phyloP scores from a whole-genome alignment of 2,113 vertebrate species.

The Papio anubis region DNA sequence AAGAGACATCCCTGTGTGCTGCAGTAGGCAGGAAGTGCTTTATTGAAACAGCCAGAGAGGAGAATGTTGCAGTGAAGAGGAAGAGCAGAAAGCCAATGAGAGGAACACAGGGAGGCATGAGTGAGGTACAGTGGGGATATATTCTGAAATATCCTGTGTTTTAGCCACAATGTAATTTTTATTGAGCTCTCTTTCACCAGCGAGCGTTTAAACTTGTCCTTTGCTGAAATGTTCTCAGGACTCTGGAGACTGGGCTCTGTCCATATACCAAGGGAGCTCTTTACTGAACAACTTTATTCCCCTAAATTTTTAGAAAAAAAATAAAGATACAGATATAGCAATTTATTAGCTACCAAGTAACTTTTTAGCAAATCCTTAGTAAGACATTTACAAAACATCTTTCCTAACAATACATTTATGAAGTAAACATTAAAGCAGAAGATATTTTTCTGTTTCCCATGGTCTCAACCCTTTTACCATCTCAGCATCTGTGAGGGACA shows the following conservation, averaged over 20 bases:
- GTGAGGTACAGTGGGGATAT: neutral
- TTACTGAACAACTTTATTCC: neutral
- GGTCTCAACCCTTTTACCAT: neutral
- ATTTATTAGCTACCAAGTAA: neutral
- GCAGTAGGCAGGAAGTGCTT: neutral
- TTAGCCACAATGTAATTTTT: neutral
- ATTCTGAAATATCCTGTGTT: neutral
- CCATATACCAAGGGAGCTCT: neutral
- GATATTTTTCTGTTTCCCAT: neutral
- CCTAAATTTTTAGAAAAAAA: neutral
- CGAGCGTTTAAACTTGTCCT: neutral
- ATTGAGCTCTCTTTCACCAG: neutral
- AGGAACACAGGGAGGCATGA: too few relatives aligned
- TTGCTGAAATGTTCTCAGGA: neutral
- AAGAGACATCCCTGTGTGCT: neutral
- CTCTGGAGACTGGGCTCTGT: neutral
- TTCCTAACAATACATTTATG: neutral
- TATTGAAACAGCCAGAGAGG: neutral
- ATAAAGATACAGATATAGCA: neutral
- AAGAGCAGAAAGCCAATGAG: neutral
- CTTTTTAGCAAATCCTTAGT: neutral
- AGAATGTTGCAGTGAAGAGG: neutral
- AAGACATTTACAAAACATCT: neutral
- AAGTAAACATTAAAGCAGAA: conserved; percentile 6
- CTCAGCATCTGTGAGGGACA: neutral